These are phyloP conservation scores for Philotrypesis tridentata DNA, from an alignment of 1,140 invertebrate genomes.

Conservation along the genomic window DNA sequence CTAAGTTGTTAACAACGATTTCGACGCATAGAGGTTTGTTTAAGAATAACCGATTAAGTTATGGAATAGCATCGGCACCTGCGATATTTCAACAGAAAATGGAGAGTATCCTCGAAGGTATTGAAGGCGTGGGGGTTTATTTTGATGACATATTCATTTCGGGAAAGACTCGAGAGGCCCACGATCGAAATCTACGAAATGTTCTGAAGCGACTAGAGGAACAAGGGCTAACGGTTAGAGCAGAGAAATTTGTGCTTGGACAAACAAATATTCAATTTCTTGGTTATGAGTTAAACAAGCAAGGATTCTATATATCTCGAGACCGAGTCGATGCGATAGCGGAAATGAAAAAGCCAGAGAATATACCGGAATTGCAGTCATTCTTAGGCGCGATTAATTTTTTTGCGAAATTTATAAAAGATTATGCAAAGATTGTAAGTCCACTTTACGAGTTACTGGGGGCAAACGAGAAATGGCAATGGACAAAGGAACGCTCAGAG, in stretches of 20 bases:
- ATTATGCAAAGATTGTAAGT: conserved; percentile 19
- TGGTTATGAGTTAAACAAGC: conserved; percentile 53
- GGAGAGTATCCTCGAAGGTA: conserved; percentile 59
- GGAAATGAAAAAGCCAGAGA: conserved; percentile 45
- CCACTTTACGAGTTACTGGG: conserved; percentile 29
- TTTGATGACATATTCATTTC: conserved; percentile 46
- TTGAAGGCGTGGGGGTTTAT: conserved; percentile 46
- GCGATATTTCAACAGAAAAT: conserved; percentile 69
- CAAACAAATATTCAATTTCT: conserved; percentile 51
- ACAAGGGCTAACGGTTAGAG: conserved; percentile 35
- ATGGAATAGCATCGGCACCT: conserved; percentile 57
- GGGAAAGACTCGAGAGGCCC: conserved; percentile 37
- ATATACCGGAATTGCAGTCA: conserved; percentile 50
- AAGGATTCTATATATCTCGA: conserved; percentile 55
- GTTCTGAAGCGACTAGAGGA: conserved; percentile 21
- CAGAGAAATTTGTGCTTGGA: conserved; percentile 42
- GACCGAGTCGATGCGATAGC: conserved; percentile 52
- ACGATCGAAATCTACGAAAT: conserved; percentile 19
- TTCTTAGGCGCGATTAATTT: conserved; percentile 58
- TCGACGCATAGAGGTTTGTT: conserved; percentile 55
- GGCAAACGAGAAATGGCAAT: conserved; percentile 11
- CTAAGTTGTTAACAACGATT: conserved; percentile 28
- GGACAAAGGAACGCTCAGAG: neutral
- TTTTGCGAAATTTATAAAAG: conserved; percentile 48
- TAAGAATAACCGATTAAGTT: conserved; percentile 31